Evolutionary conservation across 2,113 vertebrate genomes (phyloP), one percentile per base, ranked within the genome.

Genomic region (Erythrolamprus reginae): DNA sequence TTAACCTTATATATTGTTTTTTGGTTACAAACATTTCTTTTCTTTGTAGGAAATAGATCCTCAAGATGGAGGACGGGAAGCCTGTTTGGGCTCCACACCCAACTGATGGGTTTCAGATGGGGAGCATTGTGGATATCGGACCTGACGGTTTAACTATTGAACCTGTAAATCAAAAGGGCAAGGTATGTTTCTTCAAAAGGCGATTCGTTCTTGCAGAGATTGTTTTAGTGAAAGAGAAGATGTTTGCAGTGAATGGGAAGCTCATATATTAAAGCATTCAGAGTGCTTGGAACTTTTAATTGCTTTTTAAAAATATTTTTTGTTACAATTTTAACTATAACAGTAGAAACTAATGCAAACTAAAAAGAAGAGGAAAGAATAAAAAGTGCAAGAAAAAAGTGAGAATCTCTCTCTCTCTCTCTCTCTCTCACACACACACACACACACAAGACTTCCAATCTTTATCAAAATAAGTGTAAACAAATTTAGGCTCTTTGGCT

Each of bases 61-160:
- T 90, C n/a, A 96, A 95, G 87, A 99, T 99, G 99, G 98, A 99
- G 94, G 99, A 99, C 0, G 99, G 98, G 95, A 99, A 99, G 97
- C 98, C 99, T 1, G 99, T 99, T 91, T 99, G 99, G 99, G 99
- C 98, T 23, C 99, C 99, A 8, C 99, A 99, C 96, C 97, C 98
- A 23, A 93, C 97, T 8, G 99, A 99, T 94, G 99, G 99, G 8
- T 99, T 99, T 97, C 98, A 99, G 96, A 97, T 99, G 98, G 99
- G 98, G n/a, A 98, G 97, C 51, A 99, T 99, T 42, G 98, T 98
- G 93, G 99, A 99, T 95, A 99, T 99, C 65, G 99, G 99, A 5
- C 95, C 98, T 0, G 98, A 99, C 97, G 98, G 97, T 92, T 96
- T 99, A 95, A 99, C 98, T 93, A 98, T 99, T 89, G 98, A 99